Base-by-base conservation (phyloP, 2,797 vertebrate species). In the Oreochromis grahami region DNA sequence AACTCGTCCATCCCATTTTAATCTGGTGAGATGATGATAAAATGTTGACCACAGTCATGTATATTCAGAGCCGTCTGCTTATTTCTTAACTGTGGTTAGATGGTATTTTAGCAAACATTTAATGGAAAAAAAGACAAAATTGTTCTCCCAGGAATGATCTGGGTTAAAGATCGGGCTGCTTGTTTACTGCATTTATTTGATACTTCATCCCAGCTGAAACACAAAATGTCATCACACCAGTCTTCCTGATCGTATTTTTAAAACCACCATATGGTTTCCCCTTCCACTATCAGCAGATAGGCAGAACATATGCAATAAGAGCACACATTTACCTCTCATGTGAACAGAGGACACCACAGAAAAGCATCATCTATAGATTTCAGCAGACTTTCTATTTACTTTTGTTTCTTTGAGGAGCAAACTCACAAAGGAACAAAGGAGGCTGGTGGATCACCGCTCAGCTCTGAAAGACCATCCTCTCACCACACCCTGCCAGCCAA, bases 1-100 rank as follows among this genome's bases (percentile, higher is more conserved):
- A 98, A 92, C 90, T 96, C 93, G 89, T 98, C 98, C 98, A 99
- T 99, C 93, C 95, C 98, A 99, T 98, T 89, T 93, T 97, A 63
- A 97, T 96, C 96, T 97, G 91, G 38, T 89, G 89, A 89, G 83
- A 89, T 56, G 83, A 87, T 86, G 80, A 91, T 77, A 87, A 79
- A 91, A 87, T 29, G 76, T 77, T 85, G 77, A 80, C 83, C 50
- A 36, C 14, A 5, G 45, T 82, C 81, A 79, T 77, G 48, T 53
- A 79, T 36, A 12, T 24, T 56, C 29, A 74, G 45, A 2, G 24
- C 45, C 72, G 86, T 70, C 72, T 70, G 65, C 79, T 85, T 63
- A 76, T 38, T 51, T 34, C 48, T 78, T 45, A 29, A 77, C 55
- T 76, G 85, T 43, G 82, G 77, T 85, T 51, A 86, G 86, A 88